Base-by-base conservation (phyloP, 2,797 vertebrate genomes). In the Myotis findleyi region DNA sequence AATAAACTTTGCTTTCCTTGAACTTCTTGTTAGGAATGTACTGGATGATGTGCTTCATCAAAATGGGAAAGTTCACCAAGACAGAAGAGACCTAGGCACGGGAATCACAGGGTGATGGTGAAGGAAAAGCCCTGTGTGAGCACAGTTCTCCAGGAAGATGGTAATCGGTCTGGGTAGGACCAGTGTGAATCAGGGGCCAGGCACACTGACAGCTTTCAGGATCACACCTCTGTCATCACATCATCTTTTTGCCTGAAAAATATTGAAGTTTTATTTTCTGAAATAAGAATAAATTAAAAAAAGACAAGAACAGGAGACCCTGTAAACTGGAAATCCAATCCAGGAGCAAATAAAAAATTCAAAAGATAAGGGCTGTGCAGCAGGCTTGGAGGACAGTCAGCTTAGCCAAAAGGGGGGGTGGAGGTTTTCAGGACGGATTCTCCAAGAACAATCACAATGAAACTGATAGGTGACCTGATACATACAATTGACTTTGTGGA, bases 231-330 rank as follows among this genome's bases (percentile, higher is more conserved):
- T 33, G 25, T 36, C 53, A 79, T 9, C 27, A 20, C 7, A 38
- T 4, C 36, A 27, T 55, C 12, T 59, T 73, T 55, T 75, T 38
- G 85, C 17, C 8, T 57, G 7, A 89, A 66, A 86, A 77, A n/a
- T 20, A 44, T 7, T n/a, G 44, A 23, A 47, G 5, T 71, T 93
- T 69, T 72, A 49, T 59, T 69, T 33, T 79, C 55, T 83, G 85
- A 83, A 92, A 75, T n/a, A 89, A 69, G 44, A 55, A 33, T 38
- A 33, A 33, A 89, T 75, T 44, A 80, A 92, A 92, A 92, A 81
- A 80, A 80, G 66, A 49, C 1, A n/a, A 66, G 85, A 92, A 38
- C 17, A 17, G 1, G 21, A 59, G 53, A 38, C 9, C 25, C 82
- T 41, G 21, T 49, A 72, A 62, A 79, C 18, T 51, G 86, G 20